Conservation (phyloP, 1,140 invertebrate species). For the Apis cerana region DNA sequence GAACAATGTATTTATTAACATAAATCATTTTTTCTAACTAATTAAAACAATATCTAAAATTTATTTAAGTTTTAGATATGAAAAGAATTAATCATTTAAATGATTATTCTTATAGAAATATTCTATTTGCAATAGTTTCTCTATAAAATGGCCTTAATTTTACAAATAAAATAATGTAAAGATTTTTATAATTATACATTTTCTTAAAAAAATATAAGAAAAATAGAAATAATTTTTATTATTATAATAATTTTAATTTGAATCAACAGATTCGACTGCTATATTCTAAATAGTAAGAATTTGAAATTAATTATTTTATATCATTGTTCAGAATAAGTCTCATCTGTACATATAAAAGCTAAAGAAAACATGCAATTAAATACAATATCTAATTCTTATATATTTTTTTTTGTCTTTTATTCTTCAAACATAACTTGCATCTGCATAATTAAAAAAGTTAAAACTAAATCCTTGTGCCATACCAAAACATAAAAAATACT, state of each 20-base stretch:
- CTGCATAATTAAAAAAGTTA: slow-evolving; percentile 23
- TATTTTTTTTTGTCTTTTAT: not conserved
- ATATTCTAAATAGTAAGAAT: not conserved
- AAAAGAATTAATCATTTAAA: not conserved
- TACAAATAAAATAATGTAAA: slow-evolving; percentile 56
- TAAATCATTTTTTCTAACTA: slow-evolving; percentile 11
- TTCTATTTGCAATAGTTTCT: slow-evolving; percentile 66
- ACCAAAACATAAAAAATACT: slow-evolving; percentile 40
- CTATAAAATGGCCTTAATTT: slow-evolving; percentile 75
- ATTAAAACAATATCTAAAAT: not conserved
- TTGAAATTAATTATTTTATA: slow-evolving; percentile 1
- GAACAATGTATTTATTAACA: slow-evolving; percentile 14
- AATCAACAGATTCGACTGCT: slow-evolving; percentile 32
- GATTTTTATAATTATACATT: slow-evolving; percentile 33
- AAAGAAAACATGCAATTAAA: slow-evolving; percentile 4
- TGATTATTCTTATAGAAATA: slow-evolving; percentile 30
- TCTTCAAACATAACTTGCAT: slow-evolving; percentile 20
- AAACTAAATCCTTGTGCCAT: slow-evolving; percentile 75
- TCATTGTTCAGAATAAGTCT: slow-evolving; percentile 20
- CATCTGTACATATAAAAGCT: slow-evolving; percentile 15
- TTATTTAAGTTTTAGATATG: not conserved
- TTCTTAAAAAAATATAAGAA: not conserved
- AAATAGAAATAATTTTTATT: not conserved
- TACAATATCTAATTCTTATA: slow-evolving; percentile 1
- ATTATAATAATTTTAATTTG: not conserved